Evolutionary conservation across 92 coral and sea anemone species (phyloP), one percentile per base, ranked within the genome.

Genomic region (Bergia sp.): DNA sequence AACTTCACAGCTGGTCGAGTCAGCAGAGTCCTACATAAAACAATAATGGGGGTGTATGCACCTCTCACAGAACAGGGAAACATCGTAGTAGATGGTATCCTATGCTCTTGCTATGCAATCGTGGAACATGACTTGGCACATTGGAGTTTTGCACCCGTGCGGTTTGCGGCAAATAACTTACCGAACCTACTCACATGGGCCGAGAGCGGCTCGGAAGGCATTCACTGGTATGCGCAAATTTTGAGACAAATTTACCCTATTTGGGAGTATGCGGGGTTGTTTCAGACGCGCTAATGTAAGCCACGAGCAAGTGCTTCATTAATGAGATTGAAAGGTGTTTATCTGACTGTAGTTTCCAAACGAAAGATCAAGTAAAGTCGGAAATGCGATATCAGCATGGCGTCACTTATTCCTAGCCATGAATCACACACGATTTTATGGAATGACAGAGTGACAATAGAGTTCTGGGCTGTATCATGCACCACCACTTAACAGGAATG

Each of bases 61-160:
- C 99, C 99, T 37, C 93, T 97, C 71, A 97, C 98, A n/a, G 94
- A 96, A 90, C 89, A 94, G 11, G 99, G 99, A 18, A 97, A 92
- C 82, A 90, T 97, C 40, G 57, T 96, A 0, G 99, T 97, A 67
- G 95, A 97, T 78, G 89, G 91, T 45, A 86, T 94, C 11, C 87
- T 94, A 1, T 95, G 93, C n/a, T 97, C 99, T 1, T 95, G 99
- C 45, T 97, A 97, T 77, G 99, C 98, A 11, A 72, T 96, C 0
- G 85, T 94, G 29, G 93, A 92, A 43, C 94, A 92, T 7, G 84
- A 75, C 37, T 44, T 95, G 3, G 96, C 96, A 7, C 96, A 97
- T 75, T 96, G 93, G 95, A 87, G 96, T 73, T 93, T 97, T 79
- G 89, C 94, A 44, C 99, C 99, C 2, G 80, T 96, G 23, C 89